Evolutionary conservation across 2,797 vertebrate genomes (phyloP).

Genomic region (Karalla daura): DNA sequence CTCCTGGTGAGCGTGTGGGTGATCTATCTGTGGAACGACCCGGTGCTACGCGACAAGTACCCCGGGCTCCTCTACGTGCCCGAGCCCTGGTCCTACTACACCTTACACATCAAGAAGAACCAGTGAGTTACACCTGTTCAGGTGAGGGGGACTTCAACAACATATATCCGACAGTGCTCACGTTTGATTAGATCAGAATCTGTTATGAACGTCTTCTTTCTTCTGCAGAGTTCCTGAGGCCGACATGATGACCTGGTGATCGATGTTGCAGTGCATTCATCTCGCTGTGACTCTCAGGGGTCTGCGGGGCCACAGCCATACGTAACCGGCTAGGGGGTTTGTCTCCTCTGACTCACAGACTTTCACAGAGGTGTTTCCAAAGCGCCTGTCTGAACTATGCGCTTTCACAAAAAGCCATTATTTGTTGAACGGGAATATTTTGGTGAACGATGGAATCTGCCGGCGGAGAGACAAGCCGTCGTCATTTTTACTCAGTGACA

Average conservation of each 20-base stretch:
- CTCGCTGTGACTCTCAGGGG: not conserved
- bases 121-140: constrained; percentile 36
- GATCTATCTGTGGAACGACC: constrained; percentile 91
- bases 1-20: constrained; percentile 91
- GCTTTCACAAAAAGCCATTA: too few species aligned
- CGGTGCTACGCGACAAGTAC: constrained; percentile 90
- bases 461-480: too few species aligned
- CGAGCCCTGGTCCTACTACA: constrained; percentile 97
- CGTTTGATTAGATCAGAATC: not conserved
- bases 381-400: too few species aligned
- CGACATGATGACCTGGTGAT: not conserved
- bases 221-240: not conserved
- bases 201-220: not conserved
- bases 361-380: too few species aligned
- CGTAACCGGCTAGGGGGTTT: not conserved
- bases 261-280: not conserved
- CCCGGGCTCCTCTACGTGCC: constrained; percentile 94
- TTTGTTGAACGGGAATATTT: too few species aligned
- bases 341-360: not conserved
- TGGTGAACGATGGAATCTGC: too few species aligned
- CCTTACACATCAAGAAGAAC: constrained; percentile 84
- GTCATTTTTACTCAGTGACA: too few species aligned
- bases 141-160: too few species aligned
- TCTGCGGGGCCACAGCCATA: not conserved
- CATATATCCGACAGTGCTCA: too few species aligned